These are phyloP conservation scores for Chrysina gloriosa DNA, from an alignment of 2,888 invertebrate species.

Conservation along the genomic window DNA sequence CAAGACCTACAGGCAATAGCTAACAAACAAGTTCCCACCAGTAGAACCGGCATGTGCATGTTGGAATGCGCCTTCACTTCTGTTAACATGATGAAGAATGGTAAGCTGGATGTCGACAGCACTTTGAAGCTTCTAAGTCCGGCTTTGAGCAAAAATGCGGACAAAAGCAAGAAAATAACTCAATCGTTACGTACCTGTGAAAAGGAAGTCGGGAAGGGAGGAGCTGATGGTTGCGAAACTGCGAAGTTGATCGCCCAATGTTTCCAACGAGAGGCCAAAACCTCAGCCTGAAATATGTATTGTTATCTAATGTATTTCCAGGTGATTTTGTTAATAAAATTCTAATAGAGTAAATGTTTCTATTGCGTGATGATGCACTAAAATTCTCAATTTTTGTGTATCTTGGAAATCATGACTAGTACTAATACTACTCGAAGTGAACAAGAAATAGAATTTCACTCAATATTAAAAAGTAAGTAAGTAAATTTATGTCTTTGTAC, in stretches of 20 bases:
- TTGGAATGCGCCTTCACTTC: slow-evolving; percentile 59
- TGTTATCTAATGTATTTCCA: too few relatives aligned
- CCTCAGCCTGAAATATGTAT: too few relatives aligned
- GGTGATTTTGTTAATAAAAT: too few relatives aligned
- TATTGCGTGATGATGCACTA: too few relatives aligned
- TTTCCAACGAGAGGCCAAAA: slow-evolving; percentile 53
- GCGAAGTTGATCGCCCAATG: slow-evolving; percentile 57
- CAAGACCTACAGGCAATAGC: slow-evolving; percentile 56
- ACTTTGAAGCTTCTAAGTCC: slow-evolving; percentile 55
- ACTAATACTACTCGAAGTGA: too few relatives aligned
- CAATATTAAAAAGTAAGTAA: too few relatives aligned
- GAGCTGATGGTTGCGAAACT: slow-evolving; percentile 53
- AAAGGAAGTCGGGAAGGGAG: slow-evolving; percentile 53
- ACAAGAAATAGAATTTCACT: too few relatives aligned
- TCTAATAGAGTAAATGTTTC: too few relatives aligned
- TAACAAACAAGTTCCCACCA: slow-evolving; percentile 56
- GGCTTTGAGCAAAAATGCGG: slow-evolving; percentile 54
- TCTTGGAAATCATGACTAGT: too few relatives aligned
- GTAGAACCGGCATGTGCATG: slow-evolving; percentile 58
- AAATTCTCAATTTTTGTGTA: too few relatives aligned
- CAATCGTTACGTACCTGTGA: slow-evolving; percentile 57
- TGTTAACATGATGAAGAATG: slow-evolving; percentile 58
- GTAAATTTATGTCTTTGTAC: too few relatives aligned
- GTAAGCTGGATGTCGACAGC: slow-evolving; percentile 58
- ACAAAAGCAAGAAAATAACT: slow-evolving; percentile 54